Conservation (phyloP, 2,797 vertebrate genomes). For the Enteromius mattozi region DNA sequence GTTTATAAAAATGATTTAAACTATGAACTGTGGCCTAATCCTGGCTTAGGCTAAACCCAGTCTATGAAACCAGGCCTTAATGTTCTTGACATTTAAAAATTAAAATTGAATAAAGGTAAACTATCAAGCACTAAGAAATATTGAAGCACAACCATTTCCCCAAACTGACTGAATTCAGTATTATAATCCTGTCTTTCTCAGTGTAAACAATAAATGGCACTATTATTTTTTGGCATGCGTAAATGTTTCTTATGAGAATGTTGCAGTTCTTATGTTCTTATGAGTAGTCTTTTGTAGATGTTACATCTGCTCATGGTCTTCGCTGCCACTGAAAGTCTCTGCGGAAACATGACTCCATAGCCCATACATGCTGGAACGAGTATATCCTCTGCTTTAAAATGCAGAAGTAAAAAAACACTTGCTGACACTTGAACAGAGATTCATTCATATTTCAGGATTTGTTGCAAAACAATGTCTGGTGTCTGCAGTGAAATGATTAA, state of each 20-base stretch:
- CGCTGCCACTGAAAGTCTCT: not conserved
- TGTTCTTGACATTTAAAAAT: not conserved
- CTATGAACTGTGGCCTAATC: no score
- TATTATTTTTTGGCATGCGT: not conserved
- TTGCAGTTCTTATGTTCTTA: no score
- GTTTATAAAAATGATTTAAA: no score
- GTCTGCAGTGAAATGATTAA: not conserved
- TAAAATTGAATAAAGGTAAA: no score
- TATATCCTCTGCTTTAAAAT: not conserved
- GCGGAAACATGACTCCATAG: not conserved
- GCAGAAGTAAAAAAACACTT: not conserved
- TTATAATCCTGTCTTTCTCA: not conserved
- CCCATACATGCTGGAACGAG: not conserved
- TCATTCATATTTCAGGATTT: not conserved
- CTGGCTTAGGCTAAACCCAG: no score
- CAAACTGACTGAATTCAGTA: not conserved
- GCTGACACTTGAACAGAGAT: not conserved
- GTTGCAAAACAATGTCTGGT: not conserved
- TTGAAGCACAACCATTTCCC: no score
- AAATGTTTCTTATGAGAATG: not conserved
- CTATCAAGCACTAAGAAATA: no score
- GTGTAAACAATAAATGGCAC: not conserved
- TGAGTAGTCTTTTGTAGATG: not conserved
- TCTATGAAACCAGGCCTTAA: no score
- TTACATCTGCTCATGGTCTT: not conserved